Conservation (phyloP, 2,888 invertebrate species). For the Eucera pruinosa region DNA sequence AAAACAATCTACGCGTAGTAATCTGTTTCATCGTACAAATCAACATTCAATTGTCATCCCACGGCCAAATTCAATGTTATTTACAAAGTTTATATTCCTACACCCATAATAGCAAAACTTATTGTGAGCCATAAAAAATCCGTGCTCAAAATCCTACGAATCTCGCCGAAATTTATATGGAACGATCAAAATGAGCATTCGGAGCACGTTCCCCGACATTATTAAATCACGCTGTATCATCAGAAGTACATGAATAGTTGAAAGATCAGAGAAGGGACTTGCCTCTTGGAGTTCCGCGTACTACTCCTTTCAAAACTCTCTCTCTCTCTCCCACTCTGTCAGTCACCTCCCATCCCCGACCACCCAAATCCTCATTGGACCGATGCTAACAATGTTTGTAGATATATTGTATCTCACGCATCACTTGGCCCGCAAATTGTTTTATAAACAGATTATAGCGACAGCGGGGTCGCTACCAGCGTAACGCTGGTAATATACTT, state of each 20-base stretch:
- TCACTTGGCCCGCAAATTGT: conserved; percentile 91
- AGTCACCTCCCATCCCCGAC: conserved; percentile 62
- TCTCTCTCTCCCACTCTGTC: conserved; percentile 21
- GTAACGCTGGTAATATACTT: conserved; percentile 74
- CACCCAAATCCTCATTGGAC: conserved; percentile 83
- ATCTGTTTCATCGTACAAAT: too few relatives aligned
- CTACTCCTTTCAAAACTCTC: conserved; percentile 46
- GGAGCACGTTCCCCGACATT: conserved; percentile 49
- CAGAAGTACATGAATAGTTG: conserved; percentile 59
- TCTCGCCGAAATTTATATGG: neutral
- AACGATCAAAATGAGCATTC: conserved; percentile 16
- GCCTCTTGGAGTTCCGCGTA: conserved; percentile 43
- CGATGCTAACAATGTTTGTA: conserved; percentile 85
- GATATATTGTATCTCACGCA: conserved; percentile 87
- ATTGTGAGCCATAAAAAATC: neutral
- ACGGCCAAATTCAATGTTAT: too few relatives aligned
- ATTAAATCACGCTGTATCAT: conserved; percentile 74
- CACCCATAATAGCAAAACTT: too few relatives aligned
- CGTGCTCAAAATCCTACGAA: neutral
- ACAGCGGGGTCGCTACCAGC: conserved; percentile 84
- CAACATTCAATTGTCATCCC: too few relatives aligned
- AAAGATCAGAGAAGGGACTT: conserved; percentile 56
- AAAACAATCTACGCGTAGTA: too few relatives aligned
- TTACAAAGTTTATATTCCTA: neutral
- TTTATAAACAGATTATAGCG: conserved; percentile 92